Base-by-base conservation (phyloP, 2,113 vertebrate genomes). In the Fregetta grallaria region DNA sequence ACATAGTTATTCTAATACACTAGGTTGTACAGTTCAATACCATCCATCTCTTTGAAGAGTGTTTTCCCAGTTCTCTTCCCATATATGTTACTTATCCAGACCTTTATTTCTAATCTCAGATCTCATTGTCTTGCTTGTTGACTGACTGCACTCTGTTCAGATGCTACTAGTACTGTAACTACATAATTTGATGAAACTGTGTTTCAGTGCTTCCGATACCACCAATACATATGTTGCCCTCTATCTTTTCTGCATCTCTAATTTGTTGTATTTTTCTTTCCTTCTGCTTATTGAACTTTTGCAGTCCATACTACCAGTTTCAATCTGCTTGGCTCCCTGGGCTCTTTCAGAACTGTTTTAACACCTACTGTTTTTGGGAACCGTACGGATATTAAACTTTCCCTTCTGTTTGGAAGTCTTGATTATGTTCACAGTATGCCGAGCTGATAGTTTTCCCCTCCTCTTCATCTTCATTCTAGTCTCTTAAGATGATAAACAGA, bases 281-380 rank as follows among this genome's bases (percentile, higher is more conserved):
- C 4, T 3, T 72, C 68, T 91, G 71, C 67, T 86, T 6, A 1
- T 22, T 36, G 52, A 92, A 32, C 59, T 73, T 36, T 56, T 58
- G 40, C 38, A 45, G 40, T 82, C 78, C 61, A 23, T 77, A 14
- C 59, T 47, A 76, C 49, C 66, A 74, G 29, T 66, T 96, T 78
- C 76, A 96, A 75, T 94, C 92, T 94, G 56, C 67, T 88, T 90
- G 62, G 59, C 59, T 96, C 80, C 73, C 62, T 65, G 66, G 49
- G 30, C 50, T 93, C 55, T 70, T 50, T 81, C 30, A 88, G 77
- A 95, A 74, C 45, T 94, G 19, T 94, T 94, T 71, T 70, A 86
- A 82, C 70, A 89, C 77, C 85, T 61, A 25, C 82, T 65, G 47
- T 6, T 62, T 80, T 59, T 7, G 58, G 55, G 65, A 90, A 47